Base-by-base conservation (phyloP, 2,797 vertebrate species). In the Myioborus melanocephalus region DNA sequence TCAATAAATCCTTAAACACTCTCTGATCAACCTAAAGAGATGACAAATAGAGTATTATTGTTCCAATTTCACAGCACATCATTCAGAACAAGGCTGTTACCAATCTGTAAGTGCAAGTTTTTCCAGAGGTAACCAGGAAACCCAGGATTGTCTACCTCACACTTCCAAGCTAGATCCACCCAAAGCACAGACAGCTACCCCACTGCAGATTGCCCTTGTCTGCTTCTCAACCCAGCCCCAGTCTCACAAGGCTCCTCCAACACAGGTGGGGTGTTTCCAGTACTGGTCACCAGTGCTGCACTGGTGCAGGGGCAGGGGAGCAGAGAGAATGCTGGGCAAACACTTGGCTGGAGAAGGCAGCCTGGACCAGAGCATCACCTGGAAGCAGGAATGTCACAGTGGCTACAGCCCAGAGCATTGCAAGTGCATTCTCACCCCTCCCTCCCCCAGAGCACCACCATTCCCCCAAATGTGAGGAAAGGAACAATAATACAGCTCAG, bases 1-100 rank as follows among this genome's bases (percentile, higher is more conserved):
- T 98, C 99, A 99, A 98, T 94, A 99, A 98, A 96, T 99, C 99
- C 95, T 98, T 99, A 97, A 99, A 99, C 65, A 99, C 99, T 12
- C 99, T 98, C 97, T 99, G 99, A 95, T 99, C 99, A 32, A 99
- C 99, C 99, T 99, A 89, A 39, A 84, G 41, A 80, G 44, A 73
- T 39, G 20, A 77, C 70, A 83, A 78, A 59, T 0, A 32, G 1
- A 5, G 18, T 28, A 26, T 84, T 60, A 87, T 2, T 68, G 63
- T 15, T 56, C 21, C 26, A 6, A 3, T n/a, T 78, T 70, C 18
- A 49, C 72, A 91, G 6, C 6, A 13, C 4, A 6, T 0, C 18
- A 22, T 37, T 24, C 50, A 27, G 43, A 70, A 43, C 1, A 68
- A 18, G 23, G 17, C 76, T 65, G 17, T 34, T 53, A 12, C 4